A percentile compares a stretch with the other conserved stretches of the same genome.
phyloP scores from a whole-genome alignment of 2,113 vertebrate species.

The Myiozetetes cayanensis region DNA sequence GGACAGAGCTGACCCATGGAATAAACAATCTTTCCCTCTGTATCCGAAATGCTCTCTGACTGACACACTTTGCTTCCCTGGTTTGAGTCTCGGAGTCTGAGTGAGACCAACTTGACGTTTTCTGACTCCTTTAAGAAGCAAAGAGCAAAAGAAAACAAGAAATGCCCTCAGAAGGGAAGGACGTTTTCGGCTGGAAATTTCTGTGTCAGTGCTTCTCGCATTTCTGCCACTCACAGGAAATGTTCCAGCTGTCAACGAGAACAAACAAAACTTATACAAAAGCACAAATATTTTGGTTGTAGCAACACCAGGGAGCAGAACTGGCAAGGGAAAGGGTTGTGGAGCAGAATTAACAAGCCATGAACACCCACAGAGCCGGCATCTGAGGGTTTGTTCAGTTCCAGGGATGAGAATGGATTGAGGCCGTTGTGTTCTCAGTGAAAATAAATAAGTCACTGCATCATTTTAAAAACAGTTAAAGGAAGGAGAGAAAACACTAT shows the following conservation, averaged over 20 bases:
- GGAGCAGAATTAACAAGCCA: not conserved
- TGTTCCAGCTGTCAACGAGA: not conserved
- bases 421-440: not conserved
- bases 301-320: not conserved
- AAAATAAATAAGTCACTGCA: not conserved
- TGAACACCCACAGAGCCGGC: not conserved
- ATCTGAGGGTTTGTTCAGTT: not conserved
- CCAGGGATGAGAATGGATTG: not conserved
- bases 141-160: not conserved
- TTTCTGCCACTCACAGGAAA: not conserved
- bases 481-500: not conserved
- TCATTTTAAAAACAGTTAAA: not conserved
- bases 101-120: not conserved
- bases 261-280: not conserved
- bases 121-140: not conserved
- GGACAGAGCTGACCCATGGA: not conserved
- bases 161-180: not conserved
- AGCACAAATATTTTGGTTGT: not conserved
- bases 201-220: not conserved
- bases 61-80: not conserved
- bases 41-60: not conserved
- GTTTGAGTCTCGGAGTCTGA: not conserved
- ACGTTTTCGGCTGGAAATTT: not conserved
- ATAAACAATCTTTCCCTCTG: not conserved
- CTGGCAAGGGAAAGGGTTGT: not conserved